Evolutionary conservation across 2,113 vertebrate genomes (phyloP).

Genomic region (Arothron firmamentum): DNA sequence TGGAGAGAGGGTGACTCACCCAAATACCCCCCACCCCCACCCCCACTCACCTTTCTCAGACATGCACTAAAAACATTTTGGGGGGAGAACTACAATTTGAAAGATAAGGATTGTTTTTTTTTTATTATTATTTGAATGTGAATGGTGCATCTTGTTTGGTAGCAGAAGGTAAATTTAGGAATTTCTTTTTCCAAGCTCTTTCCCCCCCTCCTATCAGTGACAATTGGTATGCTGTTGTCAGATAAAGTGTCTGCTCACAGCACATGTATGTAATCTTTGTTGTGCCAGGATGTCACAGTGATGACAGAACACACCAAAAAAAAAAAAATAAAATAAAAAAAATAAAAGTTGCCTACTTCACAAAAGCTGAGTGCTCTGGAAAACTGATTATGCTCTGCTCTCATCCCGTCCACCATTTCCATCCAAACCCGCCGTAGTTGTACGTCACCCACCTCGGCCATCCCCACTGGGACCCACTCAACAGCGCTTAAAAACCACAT

Average conservation of each 20-base stretch:
- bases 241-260: constrained; percentile 56
- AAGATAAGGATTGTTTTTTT: constrained; percentile 49
- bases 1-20: constrained; percentile 43
- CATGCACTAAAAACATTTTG: constrained; percentile 62
- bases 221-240: constrained; percentile 53
- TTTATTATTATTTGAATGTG: constrained; percentile 65
- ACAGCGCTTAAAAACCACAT: no score
- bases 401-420: no score
- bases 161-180: constrained; percentile 40
- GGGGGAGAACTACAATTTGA: constrained; percentile 65
- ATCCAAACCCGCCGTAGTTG: no score
- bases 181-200: constrained; percentile 10
- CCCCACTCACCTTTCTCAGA: constrained; percentile 69
- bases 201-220: not conserved
- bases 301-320: constrained; percentile 38
- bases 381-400: no score
- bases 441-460: no score
- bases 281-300: constrained; percentile 35
- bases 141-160: constrained; percentile 45
- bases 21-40: constrained; percentile 47
- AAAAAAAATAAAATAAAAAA: no score
- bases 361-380: no score
- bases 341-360: no score
- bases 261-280: constrained; percentile 57
- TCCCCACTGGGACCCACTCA: no score